Evolutionary conservation across 2,888 invertebrate species (phyloP), one percentile per base, ranked within the genome.

Genomic region (Chironomus riparius): DNA sequence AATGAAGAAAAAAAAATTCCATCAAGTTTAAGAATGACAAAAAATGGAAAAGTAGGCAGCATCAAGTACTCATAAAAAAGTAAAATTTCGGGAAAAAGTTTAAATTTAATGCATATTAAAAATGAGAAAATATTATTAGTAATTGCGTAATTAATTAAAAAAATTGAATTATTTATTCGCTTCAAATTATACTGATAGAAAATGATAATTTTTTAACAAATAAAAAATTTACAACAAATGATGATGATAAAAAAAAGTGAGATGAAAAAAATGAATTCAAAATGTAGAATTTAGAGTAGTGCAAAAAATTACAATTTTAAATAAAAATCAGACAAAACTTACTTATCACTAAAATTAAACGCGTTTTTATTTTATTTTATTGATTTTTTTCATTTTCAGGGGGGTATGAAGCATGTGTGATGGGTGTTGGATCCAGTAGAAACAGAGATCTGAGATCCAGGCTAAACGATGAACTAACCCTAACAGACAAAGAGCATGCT

Each of bases 131-230:
- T 38, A 38, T 38, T 38, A 38, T 38, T 38, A 21, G 21, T 56
- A n/a, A 56, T 18, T 71, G 56, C 50, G 56, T 47, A 50, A n/a
- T 22, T 61, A 48, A 70, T 21, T 15, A 65, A 13, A 21, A 21
- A 72, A 61, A 70, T 48, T 74, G 65, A 74, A 68, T 74, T 74
- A 74, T 74, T 74, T 74, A 74, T 74, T 74, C 74, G 74, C 74
- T 74, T 74, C 68, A 62, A 73, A 71, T 48, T 68, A 68, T 74
- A 74, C 65, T 72, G 38, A 38, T 38, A 38, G 38, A 38, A 62
- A 28, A 72, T 13, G 15, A 61, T 15, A 72, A 72, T 22, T 74
- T 74, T 74, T 74, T 74, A 68, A 68, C 21, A 65, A 47, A 21
- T 65, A 56, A 56, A 71, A 71, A 61, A 71, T 73, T 47, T 38